Base-by-base conservation (phyloP, 2,113 vertebrate genomes). In the Acrocephalus kingi region DNA sequence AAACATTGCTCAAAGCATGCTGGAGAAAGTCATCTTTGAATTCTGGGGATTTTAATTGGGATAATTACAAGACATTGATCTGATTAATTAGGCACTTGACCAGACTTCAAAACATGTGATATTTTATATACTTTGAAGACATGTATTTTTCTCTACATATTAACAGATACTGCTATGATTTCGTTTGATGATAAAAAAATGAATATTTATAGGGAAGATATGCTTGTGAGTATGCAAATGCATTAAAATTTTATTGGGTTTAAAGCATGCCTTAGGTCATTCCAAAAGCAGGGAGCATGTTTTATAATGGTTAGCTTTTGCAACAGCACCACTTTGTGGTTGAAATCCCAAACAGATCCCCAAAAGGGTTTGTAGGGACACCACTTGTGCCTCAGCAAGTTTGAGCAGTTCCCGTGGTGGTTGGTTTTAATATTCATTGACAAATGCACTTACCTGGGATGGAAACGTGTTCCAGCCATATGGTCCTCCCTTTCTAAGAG, bases 311-410 rank as follows among this genome's bases (percentile, higher is more conserved):
- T 90, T 98, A 96, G 68, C 98, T 98, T 98, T 97, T 97, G 96
- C 98, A 98, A 98, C 92, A 98, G 98, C 97, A 85, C 98, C 98
- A 96, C 98, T 95, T 82, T 94, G 98, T 98, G 98, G 98, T 69
- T 90, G 93, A 97, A 98, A 89, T 81, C 71, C 33, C 66, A n/a
- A 97, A 98, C 30, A 93, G 96, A 84, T 85, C 69, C 10, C 7
- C 31, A 51, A 84, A 81, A 16, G 30, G 16, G 52, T 11, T 37
- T 54, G 30, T 4, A 9, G 28, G 67, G 48, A 25, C 62, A 78
- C 5, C 54, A 46, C 28, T 31, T 1, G 21, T 4, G 2, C 31
- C 83, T 89, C 89, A 35, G 10, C 24, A 51, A 62, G 21, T 84
- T 6, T 66, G n/a, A 1, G 7, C 24, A 81, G 12, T 45, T 82